Conservation (phyloP, 1,140 invertebrate species). For the Saccostrea glomerata region DNA sequence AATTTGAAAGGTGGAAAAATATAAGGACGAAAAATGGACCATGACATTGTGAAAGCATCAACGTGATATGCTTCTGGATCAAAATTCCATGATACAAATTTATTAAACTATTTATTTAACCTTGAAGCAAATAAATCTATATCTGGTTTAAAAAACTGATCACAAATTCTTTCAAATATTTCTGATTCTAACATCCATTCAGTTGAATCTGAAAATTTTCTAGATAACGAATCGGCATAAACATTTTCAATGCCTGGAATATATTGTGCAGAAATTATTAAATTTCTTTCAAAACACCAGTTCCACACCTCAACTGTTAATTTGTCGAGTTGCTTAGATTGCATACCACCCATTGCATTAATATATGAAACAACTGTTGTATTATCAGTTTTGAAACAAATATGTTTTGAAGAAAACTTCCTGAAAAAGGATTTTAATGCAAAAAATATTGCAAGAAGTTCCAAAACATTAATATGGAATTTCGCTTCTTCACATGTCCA, state of each 20-base stretch:
- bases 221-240: constrained; percentile 49
- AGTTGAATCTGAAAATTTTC: constrained; percentile 40
- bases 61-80: constrained; percentile 7
- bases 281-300: constrained; percentile 57
- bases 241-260: constrained; percentile 49
- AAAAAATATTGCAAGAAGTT: constrained; percentile 51
- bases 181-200: constrained; percentile 49
- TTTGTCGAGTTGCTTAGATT: constrained; percentile 36
- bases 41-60: constrained; percentile 47
- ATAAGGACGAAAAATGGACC: constrained; percentile 17
- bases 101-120: constrained; percentile 38
- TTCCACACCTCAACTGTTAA: constrained; percentile 52
- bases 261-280: constrained; percentile 49
- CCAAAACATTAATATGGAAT: constrained; percentile 56
- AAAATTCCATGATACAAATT: constrained; percentile 43
- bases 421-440: constrained; percentile 36
- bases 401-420: background rate
- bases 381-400: constrained; percentile 52
- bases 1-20: constrained; percentile 53
- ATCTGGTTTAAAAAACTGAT: constrained; percentile 40
- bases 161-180: constrained; percentile 51
- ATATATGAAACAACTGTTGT: constrained; percentile 52
- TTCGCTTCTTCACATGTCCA: constrained; percentile 48
- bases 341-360: constrained; percentile 50
- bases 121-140: constrained; percentile 57